phyloP scores from a whole-genome alignment of 2,797 vertebrate genomes.

The Oreochromis mossambicus region DNA sequence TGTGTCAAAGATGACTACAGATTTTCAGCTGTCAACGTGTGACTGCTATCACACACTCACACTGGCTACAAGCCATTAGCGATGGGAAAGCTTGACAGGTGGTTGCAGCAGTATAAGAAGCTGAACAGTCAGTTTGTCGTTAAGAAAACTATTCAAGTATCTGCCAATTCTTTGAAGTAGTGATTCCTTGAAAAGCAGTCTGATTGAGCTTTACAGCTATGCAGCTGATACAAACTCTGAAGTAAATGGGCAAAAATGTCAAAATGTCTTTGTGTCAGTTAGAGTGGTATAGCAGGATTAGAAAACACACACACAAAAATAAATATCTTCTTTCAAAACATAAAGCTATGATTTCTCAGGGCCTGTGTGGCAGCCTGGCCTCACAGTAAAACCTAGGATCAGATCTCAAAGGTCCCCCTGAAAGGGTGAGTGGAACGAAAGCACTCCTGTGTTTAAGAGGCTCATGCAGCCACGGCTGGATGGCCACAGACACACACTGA shows the following conservation, averaged over 20 bases:
- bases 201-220: background rate
- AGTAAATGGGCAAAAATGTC: background rate
- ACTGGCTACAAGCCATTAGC: background rate
- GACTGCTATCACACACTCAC: background rate
- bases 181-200: background rate
- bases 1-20: background rate
- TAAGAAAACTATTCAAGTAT: background rate
- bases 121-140: background rate
- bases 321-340: background rate
- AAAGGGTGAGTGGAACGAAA: slow-evolving; percentile 8
- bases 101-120: background rate
- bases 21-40: background rate
- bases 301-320: background rate
- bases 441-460: slow-evolving; percentile 3
- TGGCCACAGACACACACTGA: slow-evolving; percentile 25
- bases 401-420: slow-evolving; percentile 14
- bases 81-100: background rate
- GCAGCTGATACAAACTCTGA: background rate
- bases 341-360: slow-evolving; percentile 29
- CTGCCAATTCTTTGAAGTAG: background rate
- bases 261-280: background rate
- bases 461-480: slow-evolving; percentile 11
- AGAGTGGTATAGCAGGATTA: background rate
- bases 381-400: background rate
- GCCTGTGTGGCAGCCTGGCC: background rate